Base-by-base conservation (phyloP, 2,888 invertebrate genomes). In the Drosophila meridionalis region DNA sequence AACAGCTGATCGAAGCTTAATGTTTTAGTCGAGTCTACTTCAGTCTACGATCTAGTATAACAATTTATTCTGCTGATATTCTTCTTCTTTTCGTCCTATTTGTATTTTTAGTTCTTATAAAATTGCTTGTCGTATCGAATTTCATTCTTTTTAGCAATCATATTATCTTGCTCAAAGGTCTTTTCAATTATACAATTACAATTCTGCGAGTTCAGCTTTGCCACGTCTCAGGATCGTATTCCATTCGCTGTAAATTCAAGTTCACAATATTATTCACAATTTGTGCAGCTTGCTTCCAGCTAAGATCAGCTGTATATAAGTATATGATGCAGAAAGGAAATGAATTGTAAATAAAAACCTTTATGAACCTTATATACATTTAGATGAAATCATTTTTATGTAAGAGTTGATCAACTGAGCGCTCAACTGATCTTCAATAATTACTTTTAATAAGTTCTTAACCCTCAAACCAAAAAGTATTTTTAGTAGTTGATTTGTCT, bases 141-240 rank as follows among this genome's bases (percentile, higher is more conserved):
- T 30, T 55, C 53, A 66, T 40, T 58, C n/a, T 11, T 34, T 45
- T 45, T n/a, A 30, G 52, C 30, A 42, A 32, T 20, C 2, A 20
- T 55, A 59, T 64, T 47, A 32, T 52, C 60, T 45, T 60, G 45
- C 55, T 14, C 3, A 56, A n/a, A 52, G 58, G 30, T n/a, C 28
- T 48, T 62, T 14, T 12, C 55, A 32, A 34, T 56, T 32, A 12
- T 45, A 36, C 47, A 48, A 58, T 61, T 52, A 20, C 56, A 57
- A n/a, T 50, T 65, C 55, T 63, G 76, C 70, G 50, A 63, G 32
- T 60, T 56, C 63, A 76, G 52, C 60, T 60, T 53, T 55, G 26
- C 52, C 56, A 48, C 45, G 55, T 9, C 38, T 28, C 40, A n/a
- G n/a, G 45, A 43, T 64, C 78, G 28, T 5, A 40, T 74, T 70